Evolutionary conservation across 1,140 invertebrate genomes (phyloP).

Genomic region (Drosophila trapezifrons): DNA sequence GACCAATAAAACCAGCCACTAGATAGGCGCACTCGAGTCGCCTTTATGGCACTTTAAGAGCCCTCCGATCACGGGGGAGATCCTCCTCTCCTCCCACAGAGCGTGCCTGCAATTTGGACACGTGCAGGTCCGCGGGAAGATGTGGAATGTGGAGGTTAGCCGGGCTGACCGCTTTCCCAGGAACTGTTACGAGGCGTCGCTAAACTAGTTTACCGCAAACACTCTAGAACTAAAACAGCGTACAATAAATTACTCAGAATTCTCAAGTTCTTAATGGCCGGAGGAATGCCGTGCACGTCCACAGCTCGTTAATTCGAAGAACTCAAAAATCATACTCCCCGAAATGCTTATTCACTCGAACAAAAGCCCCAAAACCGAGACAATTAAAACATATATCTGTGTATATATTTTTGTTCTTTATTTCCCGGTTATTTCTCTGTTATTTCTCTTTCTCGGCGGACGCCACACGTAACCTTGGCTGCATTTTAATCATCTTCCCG

Average conservation of each 20-base stretch:
- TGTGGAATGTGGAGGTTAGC: constrained; percentile 54
- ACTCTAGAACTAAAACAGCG: constrained; percentile 6
- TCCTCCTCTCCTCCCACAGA: constrained; percentile 13
- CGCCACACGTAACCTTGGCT: constrained; percentile 77
- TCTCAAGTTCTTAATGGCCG: constrained; percentile 39
- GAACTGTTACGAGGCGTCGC: constrained; percentile 54
- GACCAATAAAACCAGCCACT: constrained; percentile 66
- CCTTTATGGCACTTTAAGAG: constrained; percentile 75
- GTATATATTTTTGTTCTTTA: constrained; percentile 16
- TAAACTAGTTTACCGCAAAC: constrained; percentile 72
- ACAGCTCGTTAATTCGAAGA: constrained; percentile 73
- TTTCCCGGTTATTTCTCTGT: constrained; percentile 11
- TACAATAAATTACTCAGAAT: constrained; percentile 59
- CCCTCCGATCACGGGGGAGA: constrained; percentile 15
- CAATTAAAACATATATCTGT: constrained; percentile 78
- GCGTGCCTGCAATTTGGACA: constrained; percentile 76
- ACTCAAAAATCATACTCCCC: constrained; percentile 72
- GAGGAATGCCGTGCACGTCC: constrained; percentile 69
- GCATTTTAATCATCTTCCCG: constrained; percentile 73
- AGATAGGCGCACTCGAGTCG: constrained; percentile 50
- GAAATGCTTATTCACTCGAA: constrained; percentile 28
- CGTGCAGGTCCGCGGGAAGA: constrained; percentile 55
- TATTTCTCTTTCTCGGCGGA: constrained; percentile 35
- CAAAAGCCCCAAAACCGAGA: constrained; percentile 55
- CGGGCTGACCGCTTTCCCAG: constrained; percentile 38